Percentiles rank a stretch among this genome's conserved stretches.
phyloP scores from a whole-genome alignment of 2,888 invertebrate species.

The Tethea ocularis region DNA sequence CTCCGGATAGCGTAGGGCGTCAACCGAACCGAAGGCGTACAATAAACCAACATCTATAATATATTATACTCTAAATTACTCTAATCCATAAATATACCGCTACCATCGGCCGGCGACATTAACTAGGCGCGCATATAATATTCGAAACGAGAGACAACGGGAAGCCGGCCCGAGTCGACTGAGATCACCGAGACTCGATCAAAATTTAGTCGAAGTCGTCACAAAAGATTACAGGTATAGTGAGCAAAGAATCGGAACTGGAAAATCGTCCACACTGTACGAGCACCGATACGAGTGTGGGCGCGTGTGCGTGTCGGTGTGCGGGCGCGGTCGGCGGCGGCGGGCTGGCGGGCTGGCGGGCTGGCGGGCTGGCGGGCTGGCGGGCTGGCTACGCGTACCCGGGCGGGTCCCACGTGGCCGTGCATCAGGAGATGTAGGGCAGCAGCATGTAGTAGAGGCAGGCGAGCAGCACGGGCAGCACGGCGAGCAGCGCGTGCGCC shows the following conservation, averaged over 20 bases:
- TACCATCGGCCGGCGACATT: constrained; percentile 41
- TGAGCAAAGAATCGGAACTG: constrained; percentile 39
- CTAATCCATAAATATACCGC: constrained; percentile 57
- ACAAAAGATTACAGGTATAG: constrained; percentile 32
- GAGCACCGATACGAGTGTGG: constrained; percentile 13
- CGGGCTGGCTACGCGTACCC: constrained; percentile 65
- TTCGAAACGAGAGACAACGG: constrained; percentile 41
- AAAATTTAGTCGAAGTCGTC: constrained; percentile 25
- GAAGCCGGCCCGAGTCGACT: constrained; percentile 30
- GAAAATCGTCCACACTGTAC: constrained; percentile 10
- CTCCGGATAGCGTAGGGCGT: constrained; percentile 22
- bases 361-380: constrained; percentile 36
- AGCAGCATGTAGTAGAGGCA: constrained; percentile 85
- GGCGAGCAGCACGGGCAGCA: constrained; percentile 83
- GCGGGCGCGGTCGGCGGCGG: constrained; percentile 15
- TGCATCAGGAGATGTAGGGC: constrained; percentile 85
- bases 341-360: constrained; percentile 37
- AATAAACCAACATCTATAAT: constrained; percentile 43
- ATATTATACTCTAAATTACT: constrained; percentile 54
- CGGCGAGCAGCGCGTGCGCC: constrained; percentile 78
- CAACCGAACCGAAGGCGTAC: constrained; percentile 42
- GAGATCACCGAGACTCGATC: constrained; percentile 16
- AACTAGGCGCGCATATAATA: constrained; percentile 46
- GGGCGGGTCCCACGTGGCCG: constrained; percentile 83
- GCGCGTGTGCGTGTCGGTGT: constrained; percentile 10